Evolutionary conservation across 2,113 vertebrate genomes (phyloP), one percentile per base, ranked within the genome.

Genomic region (Ornithorhynchus anatinus): DNA sequence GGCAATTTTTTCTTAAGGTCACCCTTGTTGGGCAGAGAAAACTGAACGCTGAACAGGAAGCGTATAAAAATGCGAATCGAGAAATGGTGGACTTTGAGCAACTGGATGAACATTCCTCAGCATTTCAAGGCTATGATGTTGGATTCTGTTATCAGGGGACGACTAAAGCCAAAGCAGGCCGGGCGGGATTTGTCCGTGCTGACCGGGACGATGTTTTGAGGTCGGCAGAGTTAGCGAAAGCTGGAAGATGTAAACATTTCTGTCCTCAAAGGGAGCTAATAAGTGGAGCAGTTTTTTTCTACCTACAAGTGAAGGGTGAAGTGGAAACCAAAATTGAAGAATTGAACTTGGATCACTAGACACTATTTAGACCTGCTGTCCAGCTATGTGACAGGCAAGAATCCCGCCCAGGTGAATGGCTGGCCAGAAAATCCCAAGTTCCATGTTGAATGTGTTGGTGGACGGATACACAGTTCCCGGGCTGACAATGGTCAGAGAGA

Each of bases 61-160:
- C 51, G 0, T 79, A 88, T 60, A 81, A 86, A 33, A 84, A 88
- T 42, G 65, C 95, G 94, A 79, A 77, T 2, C 95, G 95, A 59
- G 89, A 95, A 72, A 85, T 95, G 64, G 94, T 96, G 22, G 92
- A 96, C 79, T 96, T 96, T 85, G 94, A 96, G 66, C 95, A 95
- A 77, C 85, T 96, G 15, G 94, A 94, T 5, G 92, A 95, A 5
- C 70, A 84, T 15, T 86, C 92, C 5, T 80, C 87, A 9, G 93
- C 89, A 5, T 96, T 95, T 77, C 87, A 92, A 75, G 94, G 92
- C n/a, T 94, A 95, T 7, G 91, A 95, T 60, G 92, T 95, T 1
- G 95, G 94, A 23, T 96, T 92, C 87, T 95, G 95, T 79, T 96
- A 94, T 51, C 76, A 95, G 40, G 95, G 95, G 58, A 96, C 95